phyloP scores from a whole-genome alignment of 2,888 invertebrate genomes.

The Parnassius glacialis region DNA sequence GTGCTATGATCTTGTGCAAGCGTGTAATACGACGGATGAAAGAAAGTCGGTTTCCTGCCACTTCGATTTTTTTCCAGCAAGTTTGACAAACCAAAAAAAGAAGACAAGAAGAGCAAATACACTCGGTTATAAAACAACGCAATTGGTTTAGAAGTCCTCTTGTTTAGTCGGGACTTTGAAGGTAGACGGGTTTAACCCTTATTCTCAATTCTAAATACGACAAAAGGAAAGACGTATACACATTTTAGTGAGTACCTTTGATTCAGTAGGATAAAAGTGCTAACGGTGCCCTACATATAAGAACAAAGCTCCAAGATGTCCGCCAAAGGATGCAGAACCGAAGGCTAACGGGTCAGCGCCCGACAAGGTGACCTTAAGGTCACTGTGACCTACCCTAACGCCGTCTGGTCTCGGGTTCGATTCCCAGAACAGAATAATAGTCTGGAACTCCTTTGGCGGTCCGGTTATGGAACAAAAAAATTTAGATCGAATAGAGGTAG shows the following conservation, averaged over 20 bases:
- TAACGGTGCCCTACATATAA: constrained; percentile 31
- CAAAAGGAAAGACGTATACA: constrained; percentile 7
- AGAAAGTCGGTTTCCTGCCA: no score
- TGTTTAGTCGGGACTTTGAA: not conserved
- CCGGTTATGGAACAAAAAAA: constrained; percentile 37
- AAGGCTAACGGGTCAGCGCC: constrained; percentile 52
- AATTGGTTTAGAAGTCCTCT: no score
- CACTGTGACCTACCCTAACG: constrained; percentile 66
- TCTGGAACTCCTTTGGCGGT: constrained; percentile 41
- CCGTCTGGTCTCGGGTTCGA: constrained; percentile 45
- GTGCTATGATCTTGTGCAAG: no score
- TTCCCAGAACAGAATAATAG: constrained; percentile 63
- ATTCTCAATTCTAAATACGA: constrained; percentile 2
- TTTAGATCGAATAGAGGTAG: constrained; percentile 33
- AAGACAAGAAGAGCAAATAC: not conserved
- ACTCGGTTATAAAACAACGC: no score
- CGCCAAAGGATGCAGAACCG: constrained; percentile 28
- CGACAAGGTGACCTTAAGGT: constrained; percentile 68
- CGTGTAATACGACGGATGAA: no score
- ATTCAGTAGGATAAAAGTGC: constrained; percentile 12
- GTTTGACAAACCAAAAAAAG: not conserved
- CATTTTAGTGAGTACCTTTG: constrained; percentile 13
- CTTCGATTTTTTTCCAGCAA: not conserved
- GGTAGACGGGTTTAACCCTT: constrained; percentile 5
- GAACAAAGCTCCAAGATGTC: constrained; percentile 13